Percentiles rank a stretch among this genome's conserved stretches.
Conservation (phyloP, 30 jellyfish, hydroid and myxozoan genomes). For the Aurelia aurita complex sp. Pacific region DNA sequence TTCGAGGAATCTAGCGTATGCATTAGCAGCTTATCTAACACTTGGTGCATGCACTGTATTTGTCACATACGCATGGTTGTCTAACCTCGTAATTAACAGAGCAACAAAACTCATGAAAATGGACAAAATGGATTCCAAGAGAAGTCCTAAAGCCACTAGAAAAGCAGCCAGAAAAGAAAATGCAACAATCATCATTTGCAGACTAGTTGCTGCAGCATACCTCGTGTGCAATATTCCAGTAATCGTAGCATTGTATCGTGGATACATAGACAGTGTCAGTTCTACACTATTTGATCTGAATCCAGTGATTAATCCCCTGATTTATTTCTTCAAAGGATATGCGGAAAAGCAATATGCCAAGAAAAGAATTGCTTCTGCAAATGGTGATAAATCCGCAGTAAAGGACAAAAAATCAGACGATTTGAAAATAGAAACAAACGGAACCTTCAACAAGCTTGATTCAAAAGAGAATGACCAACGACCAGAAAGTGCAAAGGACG, state of each 20-base stretch:
- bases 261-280: neutral
- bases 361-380: neutral
- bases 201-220: neutral
- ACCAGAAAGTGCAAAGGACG: no score
- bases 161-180: neutral
- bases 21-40: no score
- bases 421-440: no score
- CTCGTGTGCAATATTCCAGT: neutral
- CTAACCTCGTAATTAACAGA: no score
- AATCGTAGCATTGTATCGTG: neutral
- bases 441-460: neutral
- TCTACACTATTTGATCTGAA: neutral
- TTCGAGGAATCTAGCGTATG: no score
- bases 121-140: neutral
- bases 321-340: neutral
- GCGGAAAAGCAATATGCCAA: neutral
- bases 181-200: neutral
- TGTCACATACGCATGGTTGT: no score
- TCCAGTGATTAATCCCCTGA: neutral
- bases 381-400: no score
- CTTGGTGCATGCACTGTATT: no score
- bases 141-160: neutral
- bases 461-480: neutral
- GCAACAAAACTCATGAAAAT: neutral
- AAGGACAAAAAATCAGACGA: no score